Evolutionary conservation across 2,888 invertebrate genomes (phyloP).

Genomic region (Netelia fuscicornis): DNA sequence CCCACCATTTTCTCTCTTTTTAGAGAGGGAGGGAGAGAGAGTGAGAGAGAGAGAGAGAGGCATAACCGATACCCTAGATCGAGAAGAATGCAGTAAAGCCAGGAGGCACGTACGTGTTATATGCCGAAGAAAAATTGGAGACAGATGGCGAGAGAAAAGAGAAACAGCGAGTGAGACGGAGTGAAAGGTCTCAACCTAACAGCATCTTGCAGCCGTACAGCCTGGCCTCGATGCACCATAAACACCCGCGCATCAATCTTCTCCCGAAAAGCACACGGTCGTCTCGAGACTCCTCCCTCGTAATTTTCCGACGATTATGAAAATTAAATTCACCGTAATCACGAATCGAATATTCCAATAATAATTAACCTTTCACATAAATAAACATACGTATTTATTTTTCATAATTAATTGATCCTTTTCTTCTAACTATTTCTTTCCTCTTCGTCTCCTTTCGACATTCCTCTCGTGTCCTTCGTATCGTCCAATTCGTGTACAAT

Average conservation of each 20-base stretch:
- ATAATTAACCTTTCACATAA: conserved; percentile 1
- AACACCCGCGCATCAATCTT: conserved; percentile 64
- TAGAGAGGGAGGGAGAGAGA: too few species aligned
- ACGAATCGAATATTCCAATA: conserved; percentile 18
- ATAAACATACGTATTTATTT: conserved; percentile 21
- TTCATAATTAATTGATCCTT: not conserved
- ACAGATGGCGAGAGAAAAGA: conserved; percentile 67
- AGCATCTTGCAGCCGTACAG: conserved; percentile 69
- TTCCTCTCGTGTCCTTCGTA: not conserved
- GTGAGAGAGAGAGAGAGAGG: not conserved
- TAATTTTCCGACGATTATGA: conserved; percentile 52
- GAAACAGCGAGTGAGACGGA: conserved; percentile 17
- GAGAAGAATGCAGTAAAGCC: conserved; percentile 33
- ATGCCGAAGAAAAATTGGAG: conserved; percentile 63
- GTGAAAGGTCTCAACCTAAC: conserved; percentile 30
- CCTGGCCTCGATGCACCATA: conserved; percentile 37
- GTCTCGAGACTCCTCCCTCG: conserved; percentile 7
- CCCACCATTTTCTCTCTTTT: conserved; percentile 7
- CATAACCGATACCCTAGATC: conserved; percentile 26
- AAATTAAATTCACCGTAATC: conserved; percentile 25
- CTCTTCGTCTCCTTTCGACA: not conserved
- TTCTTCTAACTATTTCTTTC: not conserved
- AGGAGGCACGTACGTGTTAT: conserved; percentile 39
- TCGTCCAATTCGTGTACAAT: not conserved
- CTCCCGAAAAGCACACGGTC: conserved; percentile 2